Conservation (phyloP, 2,113 vertebrate genomes). For the Chelonoidis abingdonii region DNA sequence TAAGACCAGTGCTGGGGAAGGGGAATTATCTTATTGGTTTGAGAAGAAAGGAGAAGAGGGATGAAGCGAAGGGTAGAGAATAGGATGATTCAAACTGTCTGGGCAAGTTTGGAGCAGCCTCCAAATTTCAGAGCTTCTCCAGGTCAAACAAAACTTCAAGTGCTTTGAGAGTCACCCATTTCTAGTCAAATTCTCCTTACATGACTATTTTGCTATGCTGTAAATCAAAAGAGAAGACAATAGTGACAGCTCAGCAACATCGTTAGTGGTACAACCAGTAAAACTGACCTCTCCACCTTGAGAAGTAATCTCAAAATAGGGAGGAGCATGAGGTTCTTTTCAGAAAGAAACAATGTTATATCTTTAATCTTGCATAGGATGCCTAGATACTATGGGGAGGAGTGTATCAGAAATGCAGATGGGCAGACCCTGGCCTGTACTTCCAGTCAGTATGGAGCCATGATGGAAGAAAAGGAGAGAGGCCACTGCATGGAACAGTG, state of each 20-base stretch:
- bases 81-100: neutral
- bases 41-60: neutral
- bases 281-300: neutral
- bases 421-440: neutral
- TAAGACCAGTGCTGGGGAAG: rapidly evolving
- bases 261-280: neutral
- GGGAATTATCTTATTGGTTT: neutral
- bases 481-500: neutral
- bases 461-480: neutral
- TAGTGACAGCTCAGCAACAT: neutral
- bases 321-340: neutral
- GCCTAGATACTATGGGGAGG: constrained; percentile 15
- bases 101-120: neutral
- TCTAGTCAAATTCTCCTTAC: neutral
- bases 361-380: neutral
- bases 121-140: neutral
- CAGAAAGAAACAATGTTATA: neutral
- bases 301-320: neutral
- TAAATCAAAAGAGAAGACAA: neutral
- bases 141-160: neutral
- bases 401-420: constrained; percentile 29
- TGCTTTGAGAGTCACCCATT: neutral
- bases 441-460: neutral
- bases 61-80: neutral
- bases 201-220: neutral